Conservation (phyloP, 1,140 invertebrate genomes). For the Sitodiplosis mosellana region DNA sequence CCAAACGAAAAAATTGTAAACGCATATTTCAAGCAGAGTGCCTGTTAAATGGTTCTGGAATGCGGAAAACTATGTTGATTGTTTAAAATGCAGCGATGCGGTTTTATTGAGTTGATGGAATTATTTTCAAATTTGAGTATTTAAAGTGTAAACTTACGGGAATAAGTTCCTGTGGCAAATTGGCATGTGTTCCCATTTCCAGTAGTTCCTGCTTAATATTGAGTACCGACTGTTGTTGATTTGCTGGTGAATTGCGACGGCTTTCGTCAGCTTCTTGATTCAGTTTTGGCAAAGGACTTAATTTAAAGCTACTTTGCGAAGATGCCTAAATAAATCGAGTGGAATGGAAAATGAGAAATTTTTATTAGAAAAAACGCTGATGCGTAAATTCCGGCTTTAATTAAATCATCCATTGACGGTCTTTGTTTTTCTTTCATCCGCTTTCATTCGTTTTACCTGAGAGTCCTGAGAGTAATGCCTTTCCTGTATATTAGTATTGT, state of each 20-base stretch:
- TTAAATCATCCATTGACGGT: too few relatives aligned
- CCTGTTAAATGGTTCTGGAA: too few relatives aligned
- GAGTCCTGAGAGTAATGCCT: constrained; percentile 42
- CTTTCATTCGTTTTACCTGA: too few relatives aligned
- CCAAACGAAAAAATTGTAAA: too few relatives aligned
- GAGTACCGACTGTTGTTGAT: constrained; percentile 23
- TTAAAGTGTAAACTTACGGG: constrained; percentile 29
- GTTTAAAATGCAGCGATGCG: too few relatives aligned
- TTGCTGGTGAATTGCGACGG: constrained; percentile 29
- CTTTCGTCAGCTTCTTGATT: constrained; percentile 38
- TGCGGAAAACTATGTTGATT: too few relatives aligned
- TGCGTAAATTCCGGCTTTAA: too few relatives aligned
- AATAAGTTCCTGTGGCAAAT: constrained; percentile 19
- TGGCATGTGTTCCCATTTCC: constrained; percentile 10
- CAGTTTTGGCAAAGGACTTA: constrained; percentile 42
- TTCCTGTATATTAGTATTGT: constrained; percentile 27
- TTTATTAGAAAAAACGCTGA: background rate
- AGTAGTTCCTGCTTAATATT: constrained; percentile 43
- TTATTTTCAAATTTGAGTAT: too few relatives aligned
- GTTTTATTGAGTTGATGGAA: background rate
- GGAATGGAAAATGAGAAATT: background rate
- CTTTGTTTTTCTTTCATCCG: too few relatives aligned
- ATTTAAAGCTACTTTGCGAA: constrained; percentile 39
- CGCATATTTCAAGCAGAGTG: too few relatives aligned
- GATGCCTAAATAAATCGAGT: constrained; percentile 24